These are phyloP conservation scores for Aradus depressus DNA, from an alignment of 2,888 invertebrate genomes.

Conservation along the genomic window DNA sequence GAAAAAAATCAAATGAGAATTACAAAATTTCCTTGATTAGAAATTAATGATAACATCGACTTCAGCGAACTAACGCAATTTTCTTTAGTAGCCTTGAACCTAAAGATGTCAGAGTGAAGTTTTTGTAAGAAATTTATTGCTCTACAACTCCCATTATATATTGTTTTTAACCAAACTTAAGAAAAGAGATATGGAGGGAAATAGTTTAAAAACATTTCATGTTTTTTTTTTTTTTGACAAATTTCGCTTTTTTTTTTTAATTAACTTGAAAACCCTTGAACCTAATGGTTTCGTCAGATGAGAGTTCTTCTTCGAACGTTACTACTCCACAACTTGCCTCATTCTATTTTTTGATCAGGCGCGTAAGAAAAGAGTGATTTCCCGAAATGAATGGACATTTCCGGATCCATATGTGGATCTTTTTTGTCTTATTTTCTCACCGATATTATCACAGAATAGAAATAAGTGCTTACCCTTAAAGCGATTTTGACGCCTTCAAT, in stretches of 20 bases:
- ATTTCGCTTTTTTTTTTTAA: neutral
- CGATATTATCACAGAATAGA: neutral
- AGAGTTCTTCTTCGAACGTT: too few species aligned
- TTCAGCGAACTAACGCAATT: too few species aligned
- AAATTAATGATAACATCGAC: too few species aligned
- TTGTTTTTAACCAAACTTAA: too few species aligned
- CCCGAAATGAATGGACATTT: neutral
- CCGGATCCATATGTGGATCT: neutral
- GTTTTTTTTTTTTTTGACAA: neutral
- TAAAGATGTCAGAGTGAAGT: too few species aligned
- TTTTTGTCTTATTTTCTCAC: neutral
- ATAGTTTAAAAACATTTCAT: neutral
- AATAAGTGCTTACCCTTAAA: conserved; percentile 28
- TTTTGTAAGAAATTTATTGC: too few species aligned
- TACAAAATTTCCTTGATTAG: too few species aligned
- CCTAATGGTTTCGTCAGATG: neutral
- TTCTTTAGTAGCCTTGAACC: too few species aligned
- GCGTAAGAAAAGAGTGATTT: neutral
- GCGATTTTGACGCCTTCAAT: conserved; percentile 53
- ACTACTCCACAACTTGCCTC: too few species aligned
- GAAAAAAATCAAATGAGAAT: too few species aligned
- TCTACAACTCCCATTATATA: too few species aligned
- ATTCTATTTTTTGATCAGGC: neutral
- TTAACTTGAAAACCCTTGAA: neutral
- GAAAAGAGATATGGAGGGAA: too few species aligned